Conservation (phyloP, 2,888 invertebrate genomes). For the Bombylius major region DNA sequence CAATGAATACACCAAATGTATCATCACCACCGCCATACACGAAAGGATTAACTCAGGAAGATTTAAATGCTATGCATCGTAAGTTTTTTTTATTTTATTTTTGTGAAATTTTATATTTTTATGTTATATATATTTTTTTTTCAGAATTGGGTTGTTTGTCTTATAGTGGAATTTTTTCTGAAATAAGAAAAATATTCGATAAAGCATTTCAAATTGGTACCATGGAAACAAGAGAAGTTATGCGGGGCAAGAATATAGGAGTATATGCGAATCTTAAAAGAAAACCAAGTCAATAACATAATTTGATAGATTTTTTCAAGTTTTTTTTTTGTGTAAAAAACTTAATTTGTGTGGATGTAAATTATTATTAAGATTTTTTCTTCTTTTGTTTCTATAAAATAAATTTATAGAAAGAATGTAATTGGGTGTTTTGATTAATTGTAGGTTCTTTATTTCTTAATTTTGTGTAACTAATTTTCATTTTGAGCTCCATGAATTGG, state of each 20-base stretch:
- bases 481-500: no score
- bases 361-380: no score
- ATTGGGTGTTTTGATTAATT: no score
- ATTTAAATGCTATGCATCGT: slow-evolving; percentile 67
- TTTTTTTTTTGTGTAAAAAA: no score
- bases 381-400: no score
- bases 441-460: no score
- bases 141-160: slow-evolving; percentile 61
- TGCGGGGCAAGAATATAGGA: slow-evolving; percentile 85
- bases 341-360: no score
- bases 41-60: slow-evolving; percentile 55
- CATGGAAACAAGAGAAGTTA: slow-evolving; percentile 94
- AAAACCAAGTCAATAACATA: slow-evolving; percentile 10
- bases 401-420: no score
- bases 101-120: not conserved
- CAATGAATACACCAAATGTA: slow-evolving; percentile 22
- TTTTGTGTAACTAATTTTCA: no score
- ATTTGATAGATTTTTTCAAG: no score
- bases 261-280: slow-evolving; percentile 47
- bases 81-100: slow-evolving; percentile 34
- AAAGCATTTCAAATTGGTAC: slow-evolving; percentile 86
- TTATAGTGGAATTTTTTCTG: slow-evolving; percentile 73
- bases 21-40: slow-evolving; percentile 51
- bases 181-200: slow-evolving; percentile 89
- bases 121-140: slow-evolving; percentile 18